These are phyloP conservation scores for Petrophora chlorosata DNA, from an alignment of 2,888 invertebrate species.

Conservation along the genomic window DNA sequence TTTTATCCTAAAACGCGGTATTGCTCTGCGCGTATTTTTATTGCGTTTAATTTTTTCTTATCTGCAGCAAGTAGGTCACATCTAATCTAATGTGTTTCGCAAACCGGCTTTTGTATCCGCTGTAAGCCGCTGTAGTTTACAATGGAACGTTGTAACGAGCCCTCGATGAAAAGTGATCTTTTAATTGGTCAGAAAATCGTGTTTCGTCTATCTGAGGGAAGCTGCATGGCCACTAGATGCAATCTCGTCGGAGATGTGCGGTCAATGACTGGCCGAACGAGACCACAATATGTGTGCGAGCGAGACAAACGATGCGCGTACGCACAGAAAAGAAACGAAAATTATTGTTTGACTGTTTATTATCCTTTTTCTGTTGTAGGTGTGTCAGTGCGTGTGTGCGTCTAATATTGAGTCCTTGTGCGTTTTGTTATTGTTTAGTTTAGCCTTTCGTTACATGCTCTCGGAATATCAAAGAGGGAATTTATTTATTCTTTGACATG, in stretches of 20 bases:
- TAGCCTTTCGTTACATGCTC: conserved; percentile 47
- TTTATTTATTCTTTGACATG: conserved; percentile 42
- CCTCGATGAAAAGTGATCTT: conserved; percentile 59
- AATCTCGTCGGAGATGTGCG: conserved; percentile 80
- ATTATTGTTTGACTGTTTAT: conserved; percentile 78
- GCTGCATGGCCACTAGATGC: conserved; percentile 81
- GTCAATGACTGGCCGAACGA: conserved; percentile 75
- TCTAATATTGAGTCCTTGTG: conserved; percentile 61
- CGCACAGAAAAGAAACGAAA: conserved; percentile 82
- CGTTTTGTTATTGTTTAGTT: conserved; percentile 62
- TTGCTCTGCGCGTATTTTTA: conserved; percentile 41
- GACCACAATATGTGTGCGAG: conserved; percentile 59
- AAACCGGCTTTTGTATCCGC: conserved; percentile 37
- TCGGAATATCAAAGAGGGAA: conserved; percentile 54
- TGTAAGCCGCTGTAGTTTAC: conserved; percentile 16
- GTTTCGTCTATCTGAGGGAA: conserved; percentile 74
- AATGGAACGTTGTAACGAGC: conserved; percentile 18
- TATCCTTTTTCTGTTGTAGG: conserved; percentile 60
- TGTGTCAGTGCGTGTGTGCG: conserved; percentile 49
- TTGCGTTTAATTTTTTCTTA: conserved; percentile 68
- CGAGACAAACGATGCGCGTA: conserved; percentile 73
- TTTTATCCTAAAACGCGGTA: conserved; percentile 38
- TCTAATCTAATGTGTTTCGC: conserved; percentile 62
- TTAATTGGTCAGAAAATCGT: conserved; percentile 78
- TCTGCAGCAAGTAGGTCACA: conserved; percentile 65